Base-by-base conservation (phyloP, 2,797 vertebrate genomes). In the Gymnothorax javanicus region DNA sequence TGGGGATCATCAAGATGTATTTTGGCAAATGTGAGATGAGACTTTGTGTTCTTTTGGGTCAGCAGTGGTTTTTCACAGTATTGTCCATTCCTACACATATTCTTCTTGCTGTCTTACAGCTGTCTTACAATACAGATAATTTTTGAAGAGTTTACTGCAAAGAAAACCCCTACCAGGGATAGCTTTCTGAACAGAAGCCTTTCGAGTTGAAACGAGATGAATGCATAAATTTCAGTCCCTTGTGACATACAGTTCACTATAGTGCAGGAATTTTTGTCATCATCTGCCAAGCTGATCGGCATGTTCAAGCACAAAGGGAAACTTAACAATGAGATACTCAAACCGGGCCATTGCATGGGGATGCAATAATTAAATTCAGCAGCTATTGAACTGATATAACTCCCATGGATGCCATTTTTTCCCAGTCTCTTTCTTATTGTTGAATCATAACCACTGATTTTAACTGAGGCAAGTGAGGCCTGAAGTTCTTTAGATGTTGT, bases 201-300 rank as follows among this genome's bases (percentile, higher is more conserved):
- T 81, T 56, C n/a, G 52, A 23, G 77, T 81, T 81, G 54, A 81
- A 81, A 54, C 77, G n/a, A 33, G 77, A 50, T 77, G 33, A 54
- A 9, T 23, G 2, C 52, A 81, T 56, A n/a, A 56, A 81, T 56
- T 81, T 1, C 23, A 81, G 54, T 81, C 17, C 56, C 9, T 23
- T 56, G 77, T 81, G 77, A 81, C 77, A n/a, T 52, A 79, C 75
- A 43, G 33, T 43, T 43, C 33, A 79, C 13, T 54, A 79, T 79
- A 7, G 20, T 23, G n/a, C 50, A 81, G 52, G 52, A n/a, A 56
- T 9, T 23, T 25, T 54, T 81, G 77, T 81, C 50, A 56, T 56
- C 15, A 17, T 81, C 23, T 56, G 20, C 77, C 50, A n/a, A 3
- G 77, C 52, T 81, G 50, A 81, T 54, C 7, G 52, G 33, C 17